Conservation (phyloP, 2,113 vertebrate species). For the Ochotona princeps region DNA sequence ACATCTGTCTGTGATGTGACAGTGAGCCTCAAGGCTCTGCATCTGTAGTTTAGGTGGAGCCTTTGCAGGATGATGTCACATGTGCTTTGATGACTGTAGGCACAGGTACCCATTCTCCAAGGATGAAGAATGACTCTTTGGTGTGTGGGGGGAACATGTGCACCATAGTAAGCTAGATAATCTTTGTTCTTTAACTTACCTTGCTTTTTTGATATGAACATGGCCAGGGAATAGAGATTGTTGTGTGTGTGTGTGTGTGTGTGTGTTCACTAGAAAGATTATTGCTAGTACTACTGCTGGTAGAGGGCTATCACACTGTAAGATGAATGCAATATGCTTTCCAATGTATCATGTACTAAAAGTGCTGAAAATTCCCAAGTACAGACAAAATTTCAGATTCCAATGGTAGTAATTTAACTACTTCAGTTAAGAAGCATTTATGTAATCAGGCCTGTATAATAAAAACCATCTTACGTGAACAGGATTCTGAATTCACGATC, state of each 20-base stretch:
- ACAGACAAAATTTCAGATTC: background rate
- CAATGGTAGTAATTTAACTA: background rate
- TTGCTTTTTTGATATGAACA: background rate
- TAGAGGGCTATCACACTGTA: background rate
- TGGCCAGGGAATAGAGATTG: background rate
- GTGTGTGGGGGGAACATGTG: background rate
- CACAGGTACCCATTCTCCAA: background rate
- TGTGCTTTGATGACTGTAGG: background rate
- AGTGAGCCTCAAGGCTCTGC: slow-evolving; percentile 62
- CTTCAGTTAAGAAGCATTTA: background rate
- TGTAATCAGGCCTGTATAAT: background rate
- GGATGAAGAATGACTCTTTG: background rate
- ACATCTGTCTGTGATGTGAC: slow-evolving; percentile 58
- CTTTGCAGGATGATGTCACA: slow-evolving; percentile 21
- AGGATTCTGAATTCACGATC: background rate
- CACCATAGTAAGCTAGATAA: background rate
- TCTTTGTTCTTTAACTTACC: background rate
- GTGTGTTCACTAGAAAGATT: background rate
- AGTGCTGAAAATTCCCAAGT: background rate
- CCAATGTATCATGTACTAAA: background rate
- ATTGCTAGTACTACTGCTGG: background rate
- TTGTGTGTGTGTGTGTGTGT: background rate
- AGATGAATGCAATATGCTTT: background rate
- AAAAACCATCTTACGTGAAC: background rate
- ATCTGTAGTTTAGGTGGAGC: slow-evolving; percentile 42